Evolutionary conservation across 1,140 invertebrate species (phyloP), one percentile per base, ranked within the genome.

Genomic region (Drosophila novamexicana): DNA sequence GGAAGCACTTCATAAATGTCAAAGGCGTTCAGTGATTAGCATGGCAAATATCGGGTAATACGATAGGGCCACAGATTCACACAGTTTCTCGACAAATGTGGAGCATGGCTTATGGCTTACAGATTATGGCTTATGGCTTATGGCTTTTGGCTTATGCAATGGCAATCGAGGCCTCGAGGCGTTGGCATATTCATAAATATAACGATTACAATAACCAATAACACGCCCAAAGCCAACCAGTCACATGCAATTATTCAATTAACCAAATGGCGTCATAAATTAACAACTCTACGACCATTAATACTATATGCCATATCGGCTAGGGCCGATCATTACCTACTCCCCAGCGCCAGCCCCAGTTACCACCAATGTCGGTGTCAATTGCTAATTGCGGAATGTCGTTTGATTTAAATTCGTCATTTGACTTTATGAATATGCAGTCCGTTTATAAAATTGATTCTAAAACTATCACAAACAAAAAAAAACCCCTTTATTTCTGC

Each of bases 181-280:
- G 50, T 57, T 84, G 74, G 72, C 81, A 71, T 70, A 71, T 69
- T 78, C 61, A 79, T 58, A 71, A 68, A 56, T 45, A 68, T 61
- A 69, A 76, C 65, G 29, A 72, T 59, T 47, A 59, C 40, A 59
- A 59, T 58, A 68, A 58, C 58, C 64, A 53, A 53, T 54, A 68
- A 54, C 65, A 75, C 63, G 53, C 66, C 84, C 84, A 76, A 68
- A 70, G 69, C 69, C 67, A 81, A 52, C 63, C 65, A 80, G 73
- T 77, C 80, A 83, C 70, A 78, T 79, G 76, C 79, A 90, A 89
- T 89, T 89, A 89, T 89, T 89, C 84, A 89, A 89, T 89, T 89
- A 89, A 57, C 64, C 77, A 84, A 89, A 89, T 89, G 84, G 84
- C 84, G 74, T 72, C 77, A 89, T 89, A 89, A 89, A 89, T 89